Percentiles rank a stretch among this genome's conserved stretches.
phyloP scores from a whole-genome alignment of 2,113 vertebrate species.

The Phalacrocorax brasilianus region DNA sequence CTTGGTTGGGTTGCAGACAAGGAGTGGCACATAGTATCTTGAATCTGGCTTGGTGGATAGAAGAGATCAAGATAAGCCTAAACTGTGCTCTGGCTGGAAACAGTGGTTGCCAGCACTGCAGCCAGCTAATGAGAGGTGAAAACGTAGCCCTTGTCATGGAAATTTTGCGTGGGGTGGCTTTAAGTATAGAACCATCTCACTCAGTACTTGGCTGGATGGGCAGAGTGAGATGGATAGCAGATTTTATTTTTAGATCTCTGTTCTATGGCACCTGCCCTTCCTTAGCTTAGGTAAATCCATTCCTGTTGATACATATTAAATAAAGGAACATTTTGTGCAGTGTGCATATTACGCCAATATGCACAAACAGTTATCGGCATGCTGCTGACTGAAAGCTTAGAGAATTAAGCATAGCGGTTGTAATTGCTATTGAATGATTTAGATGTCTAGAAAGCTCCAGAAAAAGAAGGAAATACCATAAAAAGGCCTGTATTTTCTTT shows the following conservation, averaged over 20 bases:
- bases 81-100: neutral
- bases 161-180: neutral
- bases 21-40: accelerated
- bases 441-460: neutral
- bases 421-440: neutral
- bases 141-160: neutral
- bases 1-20: neutral
- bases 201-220: neutral
- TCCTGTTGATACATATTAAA: neutral
- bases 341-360: neutral
- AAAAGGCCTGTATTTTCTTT: neutral
- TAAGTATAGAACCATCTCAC: neutral
- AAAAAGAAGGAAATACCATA: neutral
- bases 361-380: neutral
- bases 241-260: neutral
- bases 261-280: neutral
- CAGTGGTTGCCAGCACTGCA: neutral
- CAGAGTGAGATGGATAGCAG: neutral
- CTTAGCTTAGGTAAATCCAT: neutral
- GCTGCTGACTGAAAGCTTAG: neutral
- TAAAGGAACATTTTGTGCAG: neutral
- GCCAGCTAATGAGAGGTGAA: neutral
- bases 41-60: neutral
- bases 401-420: neutral
- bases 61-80: neutral